Percentiles rank a stretch among this genome's conserved stretches.
These are phyloP conservation scores for Sprattus sprattus DNA, from an alignment of 2,113 vertebrate species.

Conservation along the genomic window DNA sequence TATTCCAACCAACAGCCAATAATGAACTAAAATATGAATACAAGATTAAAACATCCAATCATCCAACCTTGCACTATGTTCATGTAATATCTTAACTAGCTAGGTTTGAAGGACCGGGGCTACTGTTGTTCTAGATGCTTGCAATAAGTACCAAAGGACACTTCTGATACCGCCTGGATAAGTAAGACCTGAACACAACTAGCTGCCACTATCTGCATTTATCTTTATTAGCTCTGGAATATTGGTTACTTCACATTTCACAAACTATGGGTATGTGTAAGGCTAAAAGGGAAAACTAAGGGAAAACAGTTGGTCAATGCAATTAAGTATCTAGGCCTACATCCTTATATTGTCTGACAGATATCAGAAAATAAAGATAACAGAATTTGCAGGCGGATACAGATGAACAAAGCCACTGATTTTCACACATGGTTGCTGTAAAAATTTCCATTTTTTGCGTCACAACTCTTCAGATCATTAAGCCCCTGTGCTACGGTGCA, in stretches of 20 bases:
- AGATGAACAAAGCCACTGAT: not conserved
- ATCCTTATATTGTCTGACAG: not conserved
- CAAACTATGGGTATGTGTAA: not conserved
- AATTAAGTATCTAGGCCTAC: not conserved
- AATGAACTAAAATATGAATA: not conserved
- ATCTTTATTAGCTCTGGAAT: not conserved
- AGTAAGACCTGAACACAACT: not conserved
- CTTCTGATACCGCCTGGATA: not conserved
- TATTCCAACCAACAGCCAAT: not conserved
- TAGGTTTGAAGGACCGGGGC: not conserved
- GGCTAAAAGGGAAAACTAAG: not conserved
- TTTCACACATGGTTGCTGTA: not conserved
- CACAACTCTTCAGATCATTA: not conserved
- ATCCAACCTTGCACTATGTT: not conserved
- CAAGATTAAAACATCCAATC: not conserved
- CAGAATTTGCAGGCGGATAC: not conserved
- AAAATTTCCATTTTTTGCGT: not conserved
- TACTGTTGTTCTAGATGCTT: not conserved
- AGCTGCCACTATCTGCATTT: not conserved
- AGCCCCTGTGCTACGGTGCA: not conserved
- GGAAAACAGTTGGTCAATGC: not conserved
- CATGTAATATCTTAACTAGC: not conserved
- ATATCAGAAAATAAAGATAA: not conserved
- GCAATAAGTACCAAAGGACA: not conserved
- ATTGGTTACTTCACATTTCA: not conserved